A percentile compares a stretch with the other conserved stretches of the same genome.
phyloP scores from a whole-genome alignment of 37 sponge, comb jelly and placozoan species.

The Corticium candelabrum region DNA sequence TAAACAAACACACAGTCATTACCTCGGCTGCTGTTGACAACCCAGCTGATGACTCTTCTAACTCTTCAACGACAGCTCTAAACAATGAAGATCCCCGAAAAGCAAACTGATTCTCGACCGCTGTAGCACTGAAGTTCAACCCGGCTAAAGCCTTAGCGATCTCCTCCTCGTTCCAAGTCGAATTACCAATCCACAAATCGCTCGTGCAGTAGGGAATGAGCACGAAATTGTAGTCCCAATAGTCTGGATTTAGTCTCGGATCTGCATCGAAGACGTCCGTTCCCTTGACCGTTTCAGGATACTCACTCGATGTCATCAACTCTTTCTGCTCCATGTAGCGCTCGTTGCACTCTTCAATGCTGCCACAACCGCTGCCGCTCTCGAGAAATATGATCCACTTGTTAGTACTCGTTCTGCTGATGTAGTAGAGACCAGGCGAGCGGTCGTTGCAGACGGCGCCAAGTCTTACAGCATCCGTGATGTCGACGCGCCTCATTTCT shows the following conservation, averaged over 20 bases:
- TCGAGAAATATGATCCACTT: slow-evolving; percentile 62
- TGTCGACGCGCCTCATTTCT: too few relatives aligned
- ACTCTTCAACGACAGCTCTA: neutral
- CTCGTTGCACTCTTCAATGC: slow-evolving; percentile 38
- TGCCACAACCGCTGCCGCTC: slow-evolving; percentile 68
- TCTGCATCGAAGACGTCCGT: slow-evolving; percentile 30
- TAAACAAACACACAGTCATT: too few relatives aligned
- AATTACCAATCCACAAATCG: slow-evolving; percentile 51
- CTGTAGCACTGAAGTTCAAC: neutral
- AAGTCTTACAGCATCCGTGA: neutral
- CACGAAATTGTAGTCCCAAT: slow-evolving; percentile 46
- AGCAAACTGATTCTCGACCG: neutral
- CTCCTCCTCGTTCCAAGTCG: neutral
- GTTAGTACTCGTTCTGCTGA: neutral
- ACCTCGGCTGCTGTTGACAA: too few relatives aligned
- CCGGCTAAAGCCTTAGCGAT: neutral
- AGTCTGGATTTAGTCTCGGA: slow-evolving; percentile 14
- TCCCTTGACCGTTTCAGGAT: slow-evolving; percentile 17
- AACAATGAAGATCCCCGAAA: neutral
- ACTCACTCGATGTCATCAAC: slow-evolving; percentile 30
- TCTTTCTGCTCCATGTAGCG: slow-evolving; percentile 21
- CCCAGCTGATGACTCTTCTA: too few relatives aligned
- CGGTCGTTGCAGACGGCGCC: slow-evolving; percentile 57
- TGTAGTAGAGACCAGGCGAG: slow-evolving; percentile 21
- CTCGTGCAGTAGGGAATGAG: slow-evolving; percentile 73